Conservation (phyloP, 2,888 invertebrate species). For the Diaphora mendica region DNA sequence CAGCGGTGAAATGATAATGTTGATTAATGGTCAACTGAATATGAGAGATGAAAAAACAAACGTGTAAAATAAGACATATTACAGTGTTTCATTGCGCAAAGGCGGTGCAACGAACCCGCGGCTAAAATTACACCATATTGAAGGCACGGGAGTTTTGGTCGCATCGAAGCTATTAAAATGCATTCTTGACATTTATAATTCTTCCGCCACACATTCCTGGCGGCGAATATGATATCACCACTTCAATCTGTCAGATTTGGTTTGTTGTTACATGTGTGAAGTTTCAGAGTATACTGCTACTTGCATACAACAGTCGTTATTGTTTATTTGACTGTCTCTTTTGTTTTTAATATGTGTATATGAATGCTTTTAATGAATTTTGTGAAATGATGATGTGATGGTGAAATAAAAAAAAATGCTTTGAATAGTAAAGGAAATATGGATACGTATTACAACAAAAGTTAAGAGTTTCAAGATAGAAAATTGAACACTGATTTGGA, state of each 20-base stretch:
- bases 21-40: constrained; percentile 42
- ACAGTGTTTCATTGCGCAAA: constrained; percentile 66
- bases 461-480: background rate
- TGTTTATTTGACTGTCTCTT: constrained; percentile 20
- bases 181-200: constrained; percentile 74
- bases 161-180: constrained; percentile 75
- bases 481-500: background rate
- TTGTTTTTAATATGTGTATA: constrained; percentile 20
- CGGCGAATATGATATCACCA: constrained; percentile 43
- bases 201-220: constrained; percentile 61
- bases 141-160: constrained; percentile 70
- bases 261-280: constrained; percentile 32
- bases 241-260: constrained; percentile 33
- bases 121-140: constrained; percentile 74
- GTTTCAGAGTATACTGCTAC: constrained; percentile 35
- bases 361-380: background rate
- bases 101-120: constrained; percentile 75
- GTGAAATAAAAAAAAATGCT: too few species aligned
- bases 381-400: background rate
- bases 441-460: background rate
- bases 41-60: constrained; percentile 43
- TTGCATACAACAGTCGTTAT: constrained; percentile 24
- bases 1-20: constrained; percentile 42
- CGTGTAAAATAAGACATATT: constrained; percentile 57
- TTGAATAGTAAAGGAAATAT: background rate